Conservation (phyloP, 2,113 vertebrate species). For the Xyrauchen texanus region DNA sequence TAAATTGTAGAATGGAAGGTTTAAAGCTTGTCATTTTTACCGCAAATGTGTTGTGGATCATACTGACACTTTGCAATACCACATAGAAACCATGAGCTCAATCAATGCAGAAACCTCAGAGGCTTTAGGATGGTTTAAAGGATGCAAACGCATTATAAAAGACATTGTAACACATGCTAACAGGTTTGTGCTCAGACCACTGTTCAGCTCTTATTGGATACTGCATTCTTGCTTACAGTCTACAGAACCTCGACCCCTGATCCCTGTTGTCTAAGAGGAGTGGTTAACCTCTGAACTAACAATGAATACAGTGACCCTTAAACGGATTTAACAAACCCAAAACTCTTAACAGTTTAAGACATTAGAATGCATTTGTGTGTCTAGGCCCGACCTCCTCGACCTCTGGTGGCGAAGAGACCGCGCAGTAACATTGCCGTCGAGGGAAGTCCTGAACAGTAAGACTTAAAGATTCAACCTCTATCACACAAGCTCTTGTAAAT, state of each 20-base stretch:
- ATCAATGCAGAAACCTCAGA: not conserved
- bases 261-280: not conserved
- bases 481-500: constrained; percentile 7
- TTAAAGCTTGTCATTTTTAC: no score
- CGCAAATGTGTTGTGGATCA: no score
- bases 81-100: no score
- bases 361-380: not conserved
- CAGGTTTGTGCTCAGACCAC: not conserved
- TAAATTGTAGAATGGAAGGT: no score
- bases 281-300: not conserved
- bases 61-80: no score
- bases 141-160: no score
- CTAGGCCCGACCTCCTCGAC: constrained; percentile 85
- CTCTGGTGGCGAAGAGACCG: constrained; percentile 84
- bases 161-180: not conserved
- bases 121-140: not conserved
- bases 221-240: not conserved
- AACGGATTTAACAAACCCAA: constrained; percentile 1
- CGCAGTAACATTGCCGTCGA: constrained; percentile 82
- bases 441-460: constrained; percentile 75
- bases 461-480: constrained; percentile 1
- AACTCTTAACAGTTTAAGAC: not conserved
- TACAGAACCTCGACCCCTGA: constrained; percentile 13
- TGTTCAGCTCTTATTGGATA: no score
- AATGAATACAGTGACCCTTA: not conserved